Conservation (phyloP, 2,888 invertebrate genomes). For the Heliothis peltigera region DNA sequence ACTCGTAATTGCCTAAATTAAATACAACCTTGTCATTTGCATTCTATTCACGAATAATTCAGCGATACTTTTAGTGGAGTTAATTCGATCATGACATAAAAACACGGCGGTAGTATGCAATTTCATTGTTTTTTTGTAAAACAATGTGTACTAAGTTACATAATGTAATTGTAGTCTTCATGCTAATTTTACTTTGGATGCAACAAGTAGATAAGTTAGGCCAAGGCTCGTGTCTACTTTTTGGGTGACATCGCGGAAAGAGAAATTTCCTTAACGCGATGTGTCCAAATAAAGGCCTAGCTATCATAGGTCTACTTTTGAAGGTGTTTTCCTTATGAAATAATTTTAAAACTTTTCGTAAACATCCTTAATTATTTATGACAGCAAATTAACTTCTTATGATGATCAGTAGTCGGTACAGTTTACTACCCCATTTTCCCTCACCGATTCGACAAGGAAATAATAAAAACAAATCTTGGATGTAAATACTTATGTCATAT, state of each 20-base stretch:
- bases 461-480: neutral
- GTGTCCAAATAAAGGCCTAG: too few species aligned
- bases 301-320: too few species aligned
- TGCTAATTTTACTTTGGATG: conserved; percentile 6
- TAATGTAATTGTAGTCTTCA: conserved; percentile 27
- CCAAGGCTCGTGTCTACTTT: conserved; percentile 1
- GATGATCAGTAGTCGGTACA: too few species aligned
- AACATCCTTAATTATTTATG: too few species aligned
- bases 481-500: neutral
- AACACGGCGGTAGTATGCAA: conserved; percentile 22
- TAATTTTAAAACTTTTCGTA: too few species aligned
- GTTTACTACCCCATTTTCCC: neutral
- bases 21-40: conserved; percentile 44
- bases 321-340: too few species aligned
- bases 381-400: too few species aligned
- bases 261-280: too few species aligned
- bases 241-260: neutral
- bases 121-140: conserved; percentile 41
- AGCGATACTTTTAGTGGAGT: conserved; percentile 17
- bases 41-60: conserved; percentile 39
- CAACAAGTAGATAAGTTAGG: neutral
- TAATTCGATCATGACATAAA: conserved; percentile 36
- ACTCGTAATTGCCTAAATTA: conserved; percentile 31
- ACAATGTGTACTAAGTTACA: conserved; percentile 21
- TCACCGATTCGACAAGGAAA: neutral